Percentiles rank a stretch among this genome's conserved stretches.
Evolutionary conservation across 2,113 vertebrate species (phyloP).

Genomic region (Thymallus thymallus): DNA sequence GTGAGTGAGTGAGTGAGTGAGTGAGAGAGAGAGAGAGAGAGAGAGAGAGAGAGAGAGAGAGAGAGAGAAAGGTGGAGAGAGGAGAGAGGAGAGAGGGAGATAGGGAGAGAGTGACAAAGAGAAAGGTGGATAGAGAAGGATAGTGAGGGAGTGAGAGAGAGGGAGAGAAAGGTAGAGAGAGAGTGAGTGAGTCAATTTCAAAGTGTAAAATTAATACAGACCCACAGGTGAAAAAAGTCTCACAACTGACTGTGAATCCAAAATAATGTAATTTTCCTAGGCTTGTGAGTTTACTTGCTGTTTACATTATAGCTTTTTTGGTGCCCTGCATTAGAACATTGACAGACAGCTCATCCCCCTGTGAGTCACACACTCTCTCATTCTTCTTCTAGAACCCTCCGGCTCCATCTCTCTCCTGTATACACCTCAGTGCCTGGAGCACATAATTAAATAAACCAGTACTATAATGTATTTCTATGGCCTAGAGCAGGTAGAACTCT

Average conservation of each 20-base stretch:
- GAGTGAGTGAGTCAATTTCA: background rate
- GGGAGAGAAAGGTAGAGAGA: background rate
- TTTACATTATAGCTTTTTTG: background rate
- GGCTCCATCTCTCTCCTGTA: background rate
- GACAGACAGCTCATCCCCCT: slow-evolving; percentile 2
- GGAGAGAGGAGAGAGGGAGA: background rate
- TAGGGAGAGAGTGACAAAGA: background rate
- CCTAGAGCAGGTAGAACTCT: no score
- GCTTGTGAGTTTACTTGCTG: background rate
- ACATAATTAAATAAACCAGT: no score
- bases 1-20: background rate
- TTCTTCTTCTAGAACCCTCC: background rate
- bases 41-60: background rate
- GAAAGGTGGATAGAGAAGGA: no score
- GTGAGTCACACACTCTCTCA: background rate
- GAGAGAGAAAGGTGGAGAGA: background rate
- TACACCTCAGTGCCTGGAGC: background rate
- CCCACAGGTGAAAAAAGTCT: background rate
- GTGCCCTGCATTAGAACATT: background rate
- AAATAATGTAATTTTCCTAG: background rate
- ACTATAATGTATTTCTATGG: no score
- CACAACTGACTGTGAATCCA: background rate
- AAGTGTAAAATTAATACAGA: background rate
- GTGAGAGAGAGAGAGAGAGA: background rate
- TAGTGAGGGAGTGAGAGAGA: background rate